phyloP scores from a whole-genome alignment of 2,797 vertebrate species.

The Pseudochaenichthys georgianus region DNA sequence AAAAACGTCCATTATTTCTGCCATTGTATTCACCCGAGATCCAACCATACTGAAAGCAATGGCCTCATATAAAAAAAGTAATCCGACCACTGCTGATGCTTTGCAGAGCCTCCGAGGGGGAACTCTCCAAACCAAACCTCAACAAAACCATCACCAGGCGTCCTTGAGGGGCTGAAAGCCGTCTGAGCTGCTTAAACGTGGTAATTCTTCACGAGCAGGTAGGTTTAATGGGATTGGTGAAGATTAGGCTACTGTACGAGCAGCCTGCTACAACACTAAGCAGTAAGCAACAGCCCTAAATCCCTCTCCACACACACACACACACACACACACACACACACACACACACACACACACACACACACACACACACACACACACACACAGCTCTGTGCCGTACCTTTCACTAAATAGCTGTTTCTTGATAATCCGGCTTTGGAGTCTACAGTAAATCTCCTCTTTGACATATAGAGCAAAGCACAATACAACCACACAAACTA shows the following conservation, averaged over 20 bases:
- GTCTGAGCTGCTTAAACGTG: slow-evolving; percentile 74
- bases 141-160: slow-evolving; percentile 63
- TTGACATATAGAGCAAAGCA: slow-evolving; percentile 46
- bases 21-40: not conserved
- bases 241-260: slow-evolving; percentile 79
- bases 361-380: no score
- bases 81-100: slow-evolving; percentile 26
- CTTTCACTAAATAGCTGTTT: slow-evolving; percentile 67
- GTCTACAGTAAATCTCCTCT: slow-evolving; percentile 56
- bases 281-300: slow-evolving; percentile 62
- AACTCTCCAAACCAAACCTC: slow-evolving; percentile 45
- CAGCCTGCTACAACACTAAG: slow-evolving; percentile 58
- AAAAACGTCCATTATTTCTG: not conserved
- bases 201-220: slow-evolving; percentile 75
- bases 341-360: no score
- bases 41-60: not conserved
- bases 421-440: slow-evolving; percentile 69
- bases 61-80: not conserved
- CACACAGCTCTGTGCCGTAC: not conserved
- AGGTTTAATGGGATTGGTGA: slow-evolving; percentile 80
- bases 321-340: not conserved
- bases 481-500: slow-evolving; percentile 21
- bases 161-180: slow-evolving; percentile 63
- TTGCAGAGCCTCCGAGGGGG: slow-evolving; percentile 25
- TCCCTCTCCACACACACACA: slow-evolving; percentile 51